phyloP scores from a whole-genome alignment of 2,113 vertebrate species.

The Otocyon megalotis region DNA sequence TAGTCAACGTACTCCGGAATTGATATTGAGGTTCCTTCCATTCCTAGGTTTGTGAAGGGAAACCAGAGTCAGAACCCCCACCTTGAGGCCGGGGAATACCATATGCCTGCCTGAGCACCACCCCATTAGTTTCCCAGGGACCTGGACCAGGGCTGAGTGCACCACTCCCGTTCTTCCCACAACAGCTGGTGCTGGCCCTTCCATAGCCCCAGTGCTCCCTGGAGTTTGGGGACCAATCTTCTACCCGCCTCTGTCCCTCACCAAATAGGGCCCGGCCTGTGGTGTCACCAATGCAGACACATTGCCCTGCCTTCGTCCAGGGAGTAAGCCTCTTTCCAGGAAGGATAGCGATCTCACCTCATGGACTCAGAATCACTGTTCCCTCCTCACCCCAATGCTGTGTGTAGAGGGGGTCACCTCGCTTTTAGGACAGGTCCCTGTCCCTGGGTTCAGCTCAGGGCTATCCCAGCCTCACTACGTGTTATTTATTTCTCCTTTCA shows the following conservation, averaged over 20 bases:
- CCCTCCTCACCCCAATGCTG: not conserved
- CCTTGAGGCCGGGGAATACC: not conserved
- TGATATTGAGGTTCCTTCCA: not conserved
- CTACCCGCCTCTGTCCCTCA: not conserved
- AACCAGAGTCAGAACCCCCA: not conserved
- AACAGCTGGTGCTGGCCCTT: not conserved
- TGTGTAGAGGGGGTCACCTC: not conserved
- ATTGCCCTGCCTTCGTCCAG: too few species aligned
- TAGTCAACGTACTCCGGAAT: not conserved
- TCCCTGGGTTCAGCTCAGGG: not conserved
- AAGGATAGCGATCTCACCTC: not conserved
- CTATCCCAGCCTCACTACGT: not conserved
- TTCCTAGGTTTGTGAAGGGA: not conserved
- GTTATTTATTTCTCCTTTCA: not conserved
- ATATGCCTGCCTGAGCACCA: not conserved
- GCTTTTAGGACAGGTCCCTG: not conserved
- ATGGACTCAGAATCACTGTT: not conserved
- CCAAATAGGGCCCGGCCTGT: not conserved
- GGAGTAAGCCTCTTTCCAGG: not conserved
- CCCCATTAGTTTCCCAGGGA: not conserved
- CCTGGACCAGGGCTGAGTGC: not conserved
- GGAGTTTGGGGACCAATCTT: not conserved
- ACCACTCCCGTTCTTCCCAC: fast-evolving
- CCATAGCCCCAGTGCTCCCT: not conserved
- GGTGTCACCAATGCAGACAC: not conserved